phyloP scores from a whole-genome alignment of 2,113 vertebrate genomes.

The Myiopsitta monachus region DNA sequence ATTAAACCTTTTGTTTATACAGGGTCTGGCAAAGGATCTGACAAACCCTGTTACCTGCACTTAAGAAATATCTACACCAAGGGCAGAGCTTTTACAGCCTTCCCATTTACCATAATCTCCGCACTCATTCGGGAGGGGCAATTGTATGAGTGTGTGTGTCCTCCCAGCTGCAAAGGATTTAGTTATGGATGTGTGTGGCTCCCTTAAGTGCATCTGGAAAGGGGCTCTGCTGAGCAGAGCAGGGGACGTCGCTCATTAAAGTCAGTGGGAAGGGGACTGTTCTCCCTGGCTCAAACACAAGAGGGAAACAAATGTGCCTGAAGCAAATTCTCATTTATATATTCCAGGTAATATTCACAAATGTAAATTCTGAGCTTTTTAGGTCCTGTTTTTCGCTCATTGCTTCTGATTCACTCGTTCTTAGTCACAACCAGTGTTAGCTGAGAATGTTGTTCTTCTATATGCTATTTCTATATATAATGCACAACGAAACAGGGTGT shows the following conservation, averaged over 20 bases:
- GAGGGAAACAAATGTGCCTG: neutral
- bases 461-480: neutral
- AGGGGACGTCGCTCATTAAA: neutral
- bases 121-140: neutral
- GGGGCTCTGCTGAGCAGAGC: neutral
- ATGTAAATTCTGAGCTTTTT: neutral
- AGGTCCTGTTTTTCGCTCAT: neutral
- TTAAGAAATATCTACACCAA: neutral
- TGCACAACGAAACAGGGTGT: neutral
- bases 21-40: slow-evolving; percentile 37
- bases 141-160: neutral
- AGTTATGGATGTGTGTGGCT: neutral
- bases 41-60: neutral
- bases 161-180: slow-evolving; percentile 51
- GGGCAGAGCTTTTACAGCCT: slow-evolving; percentile 30
- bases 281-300: slow-evolving; percentile 18
- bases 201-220: slow-evolving; percentile 21
- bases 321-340: slow-evolving; percentile 15
- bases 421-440: neutral
- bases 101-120: neutral
- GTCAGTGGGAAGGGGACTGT: slow-evolving; percentile 4
- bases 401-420: neutral
- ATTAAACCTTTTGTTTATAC: slow-evolving; percentile 19
- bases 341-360: neutral
- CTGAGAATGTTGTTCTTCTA: neutral